Evolutionary conservation across 2,113 vertebrate species (phyloP), one percentile per base, ranked within the genome.

Genomic region (Pterocles burchelli): DNA sequence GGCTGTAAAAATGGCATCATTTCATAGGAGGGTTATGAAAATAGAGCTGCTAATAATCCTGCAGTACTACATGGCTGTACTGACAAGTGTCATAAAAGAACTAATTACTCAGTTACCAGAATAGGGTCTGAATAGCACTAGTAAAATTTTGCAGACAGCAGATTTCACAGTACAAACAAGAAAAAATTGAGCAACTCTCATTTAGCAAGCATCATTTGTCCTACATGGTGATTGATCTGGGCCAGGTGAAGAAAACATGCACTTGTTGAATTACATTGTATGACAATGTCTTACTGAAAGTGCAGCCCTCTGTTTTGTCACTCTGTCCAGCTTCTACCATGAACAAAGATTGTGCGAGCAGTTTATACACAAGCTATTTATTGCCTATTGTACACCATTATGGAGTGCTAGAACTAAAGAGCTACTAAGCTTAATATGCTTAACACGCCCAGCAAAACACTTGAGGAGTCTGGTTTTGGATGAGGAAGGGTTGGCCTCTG

Each of bases 21-120:
- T 22, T 89, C 49, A 36, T 68, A 41, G 45, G n/a, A 85, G 34
- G 46, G 36, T 83, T 52, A 34, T 92, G 88, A 80, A 95, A 95
- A 88, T 88, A 94, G 85, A 83, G 22, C 34, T 76, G 59, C 75
- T 94, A 77, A 90, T 90, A 88, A 92, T 80, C 90, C 65, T 88
- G 36, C 68, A 90, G 67, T 61, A 51, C 33, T 7, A 9, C 75
- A 62, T 90, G 94, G 95, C 90, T 96, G 90, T 85, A 77, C 83
- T 80, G 75, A 73, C n/a, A 76, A 94, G 82, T 73, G 22, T 58
- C 75, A 90, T 85, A 70, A 80, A 81, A 73, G 75, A 80, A 29
- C 73, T 83, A 83, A 93, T 95, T 82, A n/a, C 38, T 94, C 55
- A 29, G 31, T 48, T 94, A 75, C 57, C 70, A 79, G 62, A 82